Evolutionary conservation across 2,888 invertebrate genomes (phyloP).

Genomic region (Ypsolopha scabrella): DNA sequence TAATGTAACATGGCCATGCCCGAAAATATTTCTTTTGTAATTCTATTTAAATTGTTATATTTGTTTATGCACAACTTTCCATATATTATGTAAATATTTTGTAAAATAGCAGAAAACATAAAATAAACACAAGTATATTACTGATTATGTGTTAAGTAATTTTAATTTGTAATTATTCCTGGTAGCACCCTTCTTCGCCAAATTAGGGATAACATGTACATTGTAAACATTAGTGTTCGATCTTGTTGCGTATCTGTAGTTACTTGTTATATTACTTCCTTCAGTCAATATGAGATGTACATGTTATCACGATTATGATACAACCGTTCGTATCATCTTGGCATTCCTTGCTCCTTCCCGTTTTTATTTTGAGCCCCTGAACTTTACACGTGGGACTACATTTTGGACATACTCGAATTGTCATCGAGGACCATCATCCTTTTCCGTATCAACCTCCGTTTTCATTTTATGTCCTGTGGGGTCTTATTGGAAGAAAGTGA

Average conservation of each 20-base stretch:
- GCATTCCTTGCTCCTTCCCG: slow-evolving; percentile 40
- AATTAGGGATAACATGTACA: slow-evolving; percentile 68
- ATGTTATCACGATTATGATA: slow-evolving; percentile 55
- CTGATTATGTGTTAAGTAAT: slow-evolving; percentile 67
- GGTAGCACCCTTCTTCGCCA: slow-evolving; percentile 71
- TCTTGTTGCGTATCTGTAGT: background rate
- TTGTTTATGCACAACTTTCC: slow-evolving; percentile 72
- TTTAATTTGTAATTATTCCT: slow-evolving; percentile 71
- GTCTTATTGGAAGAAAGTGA: too few relatives aligned
- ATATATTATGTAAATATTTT: slow-evolving; percentile 72
- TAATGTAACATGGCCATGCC: slow-evolving; percentile 62
- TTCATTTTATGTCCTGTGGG: too few relatives aligned
- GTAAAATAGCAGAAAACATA: slow-evolving; percentile 69
- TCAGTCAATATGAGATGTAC: slow-evolving; percentile 28
- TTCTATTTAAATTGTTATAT: slow-evolving; percentile 68
- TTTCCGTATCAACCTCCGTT: too few relatives aligned
- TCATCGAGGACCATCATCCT: too few relatives aligned
- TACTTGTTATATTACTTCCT: background rate
- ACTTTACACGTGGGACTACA: too few relatives aligned
- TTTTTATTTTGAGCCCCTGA: slow-evolving; percentile 5
- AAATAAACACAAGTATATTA: slow-evolving; percentile 73
- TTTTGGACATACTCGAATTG: too few relatives aligned
- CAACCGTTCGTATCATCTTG: slow-evolving; percentile 25
- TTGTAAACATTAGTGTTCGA: slow-evolving; percentile 14
- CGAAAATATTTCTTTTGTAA: slow-evolving; percentile 64